A percentile compares a stretch with the other conserved stretches of the same genome.
These are phyloP conservation scores for Aspiorhynchus laticeps DNA, from an alignment of 2,113 vertebrate genomes.

Conservation along the genomic window DNA sequence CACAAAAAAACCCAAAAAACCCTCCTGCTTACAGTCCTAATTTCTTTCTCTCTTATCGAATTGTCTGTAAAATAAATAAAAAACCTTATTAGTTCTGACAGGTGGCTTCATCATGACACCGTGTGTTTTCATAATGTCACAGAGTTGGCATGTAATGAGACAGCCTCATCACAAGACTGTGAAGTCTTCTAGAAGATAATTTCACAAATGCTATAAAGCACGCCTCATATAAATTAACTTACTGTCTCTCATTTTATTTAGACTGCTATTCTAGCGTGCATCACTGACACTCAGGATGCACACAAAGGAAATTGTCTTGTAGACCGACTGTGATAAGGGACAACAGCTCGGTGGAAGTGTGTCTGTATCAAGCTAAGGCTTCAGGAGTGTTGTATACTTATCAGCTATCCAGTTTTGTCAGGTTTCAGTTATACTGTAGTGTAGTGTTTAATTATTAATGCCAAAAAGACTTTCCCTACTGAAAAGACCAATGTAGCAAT, in stretches of 20 bases:
- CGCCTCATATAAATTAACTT: neutral
- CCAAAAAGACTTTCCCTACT: neutral
- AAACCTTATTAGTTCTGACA: neutral
- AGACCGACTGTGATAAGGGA: constrained; percentile 21
- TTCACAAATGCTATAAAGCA: constrained; percentile 23
- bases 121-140: constrained; percentile 14
- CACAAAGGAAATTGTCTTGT: constrained; percentile 24
- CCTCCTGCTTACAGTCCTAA: neutral
- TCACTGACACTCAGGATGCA: constrained; percentile 13
- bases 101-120: constrained; percentile 22
- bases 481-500: neutral
- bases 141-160: constrained; percentile 1
- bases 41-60: neutral
- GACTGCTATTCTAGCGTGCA: neutral
- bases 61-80: neutral
- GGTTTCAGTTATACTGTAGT: constrained; percentile 11
- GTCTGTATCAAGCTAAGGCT: neutral
- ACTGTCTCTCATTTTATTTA: constrained; percentile 14
- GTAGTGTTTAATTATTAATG: constrained; percentile 19
- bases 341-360: constrained; percentile 14
- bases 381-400: constrained; percentile 5
- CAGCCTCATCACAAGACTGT: constrained; percentile 14
- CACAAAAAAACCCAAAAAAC: no score
- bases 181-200: neutral
- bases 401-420: constrained; percentile 25